A percentile compares a stretch with the other conserved stretches of the same genome.
These are phyloP conservation scores for Bombus confusus DNA, from an alignment of 1,140 invertebrate genomes.

Conservation along the genomic window DNA sequence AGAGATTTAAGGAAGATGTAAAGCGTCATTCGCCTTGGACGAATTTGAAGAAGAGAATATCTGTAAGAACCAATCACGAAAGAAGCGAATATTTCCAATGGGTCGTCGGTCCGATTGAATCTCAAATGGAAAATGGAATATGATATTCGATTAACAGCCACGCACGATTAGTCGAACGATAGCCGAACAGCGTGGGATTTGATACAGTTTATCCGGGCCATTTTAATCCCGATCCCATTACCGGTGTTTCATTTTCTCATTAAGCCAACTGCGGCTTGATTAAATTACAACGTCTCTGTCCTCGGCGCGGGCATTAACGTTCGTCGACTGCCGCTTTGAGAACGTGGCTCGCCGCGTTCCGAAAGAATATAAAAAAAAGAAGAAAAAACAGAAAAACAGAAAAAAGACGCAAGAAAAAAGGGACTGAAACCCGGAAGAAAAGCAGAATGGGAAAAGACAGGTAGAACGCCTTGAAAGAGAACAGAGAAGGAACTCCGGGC, in stretches of 20 bases:
- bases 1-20: too few species aligned
- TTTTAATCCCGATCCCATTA: constrained; percentile 52
- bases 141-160: constrained; percentile 40
- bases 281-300: constrained; percentile 45
- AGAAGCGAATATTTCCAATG: too few species aligned
- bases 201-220: constrained; percentile 26
- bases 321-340: background rate
- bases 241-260: constrained; percentile 56
- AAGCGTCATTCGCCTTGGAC: background rate
- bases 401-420: background rate
- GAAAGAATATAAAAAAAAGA: background rate
- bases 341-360: too few species aligned
- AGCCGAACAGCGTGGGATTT: background rate
- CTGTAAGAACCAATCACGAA: background rate
- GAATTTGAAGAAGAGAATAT: background rate
- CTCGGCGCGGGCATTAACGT: constrained; percentile 28
- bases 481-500: background rate
- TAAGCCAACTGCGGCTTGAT: constrained; percentile 41
- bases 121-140: background rate
- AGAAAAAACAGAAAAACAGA: too few species aligned
- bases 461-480: background rate
- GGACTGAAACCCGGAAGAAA: background rate
- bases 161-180: constrained; percentile 47
- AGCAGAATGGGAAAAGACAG: background rate
- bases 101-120: too few species aligned